Evolutionary conservation across 2,888 invertebrate species (phyloP).

Genomic region (Chymomyza amoena): DNA sequence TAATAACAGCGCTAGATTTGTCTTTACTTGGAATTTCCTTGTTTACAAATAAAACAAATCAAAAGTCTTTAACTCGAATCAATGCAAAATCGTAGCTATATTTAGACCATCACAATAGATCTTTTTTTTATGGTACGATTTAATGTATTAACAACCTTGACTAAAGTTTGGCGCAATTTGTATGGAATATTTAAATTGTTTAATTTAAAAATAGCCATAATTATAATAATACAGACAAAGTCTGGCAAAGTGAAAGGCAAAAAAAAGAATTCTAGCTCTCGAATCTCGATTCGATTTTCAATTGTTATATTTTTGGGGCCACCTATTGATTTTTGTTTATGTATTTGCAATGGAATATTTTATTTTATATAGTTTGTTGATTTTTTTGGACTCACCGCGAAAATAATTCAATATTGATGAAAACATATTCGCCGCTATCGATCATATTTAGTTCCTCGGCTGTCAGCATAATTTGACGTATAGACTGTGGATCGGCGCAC

Average conservation of each 20-base stretch:
- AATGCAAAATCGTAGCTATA: conserved; percentile 4
- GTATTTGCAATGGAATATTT: conserved; percentile 23
- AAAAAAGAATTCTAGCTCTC: conserved; percentile 40
- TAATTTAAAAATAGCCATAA: conserved; percentile 6
- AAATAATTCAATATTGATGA: conserved; percentile 98
- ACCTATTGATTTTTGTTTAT: conserved; percentile 22
- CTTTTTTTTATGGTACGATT: conserved; percentile 36
- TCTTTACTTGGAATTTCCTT: conserved; percentile 61
- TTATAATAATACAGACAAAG: neutral
- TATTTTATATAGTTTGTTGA: conserved; percentile 40
- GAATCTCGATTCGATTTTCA: neutral
- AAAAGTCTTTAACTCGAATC: neutral
- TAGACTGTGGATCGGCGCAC: conserved; percentile 93
- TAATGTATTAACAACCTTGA: conserved; percentile 63
- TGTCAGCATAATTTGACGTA: conserved; percentile 94
- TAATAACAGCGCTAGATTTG: conserved; percentile 44
- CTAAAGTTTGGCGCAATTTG: conserved; percentile 57
- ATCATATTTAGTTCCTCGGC: conserved; percentile 98
- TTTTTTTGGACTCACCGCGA: conserved; percentile 86
- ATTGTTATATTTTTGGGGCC: conserved; percentile 40
- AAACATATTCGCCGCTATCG: conserved; percentile 97
- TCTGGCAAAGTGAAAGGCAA: conserved; percentile 65
- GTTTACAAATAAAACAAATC: conserved; percentile 41
- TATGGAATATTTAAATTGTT: conserved; percentile 51
- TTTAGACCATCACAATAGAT: neutral